Evolutionary conservation across 92 coral and sea anemone species (phyloP), one percentile per base, ranked within the genome.

Genomic region (Phenganax subtilis): DNA sequence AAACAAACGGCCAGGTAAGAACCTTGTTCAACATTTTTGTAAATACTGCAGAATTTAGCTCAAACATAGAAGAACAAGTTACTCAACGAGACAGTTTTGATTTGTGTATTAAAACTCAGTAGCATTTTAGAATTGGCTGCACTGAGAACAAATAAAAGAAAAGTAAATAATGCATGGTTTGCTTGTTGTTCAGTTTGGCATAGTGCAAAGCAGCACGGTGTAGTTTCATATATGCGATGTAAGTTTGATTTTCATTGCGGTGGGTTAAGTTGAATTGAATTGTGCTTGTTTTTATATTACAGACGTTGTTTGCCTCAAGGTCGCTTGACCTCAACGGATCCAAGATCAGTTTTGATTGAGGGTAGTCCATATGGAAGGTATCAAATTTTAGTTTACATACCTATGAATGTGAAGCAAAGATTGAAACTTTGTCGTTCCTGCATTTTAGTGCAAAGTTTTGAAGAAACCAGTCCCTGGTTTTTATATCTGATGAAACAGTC

Each of bases 1-100:
- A 85, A 91, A 93, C 90, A 28, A 27, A 37, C 65, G 10, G 7
- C 20, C 9, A 51, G 65, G 65, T 76, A 15, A 55, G 67, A 25
- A 44, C 7, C n/a, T n/a, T 70, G 53, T 15, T 16, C 17, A n/a
- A 16, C 31, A 15, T 17, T 15, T 44, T 12, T 70, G 25, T 1
- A 14, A 59, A 6, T 6, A 59, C 16, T 14, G 27, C 65, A 14
- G 27, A 59, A 14, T 7, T 1, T 59, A 1, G 16, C 65, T 59
- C n/a, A 59, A 14, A 69, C 3, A 12, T 15, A 17, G 51, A 69
- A 25, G 9, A 69, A 69, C 47, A 25, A 69, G 15, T 12, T 59
- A 20, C 25, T 20, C 7, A 59, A 59, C 3, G 25, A 1, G 25
- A 12, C 25, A 20, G 65, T 20, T 12, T 12, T 14, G 25, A 14